These are phyloP conservation scores for Melierax canorus DNA, from an alignment of 2,113 vertebrate genomes.

Conservation along the genomic window DNA sequence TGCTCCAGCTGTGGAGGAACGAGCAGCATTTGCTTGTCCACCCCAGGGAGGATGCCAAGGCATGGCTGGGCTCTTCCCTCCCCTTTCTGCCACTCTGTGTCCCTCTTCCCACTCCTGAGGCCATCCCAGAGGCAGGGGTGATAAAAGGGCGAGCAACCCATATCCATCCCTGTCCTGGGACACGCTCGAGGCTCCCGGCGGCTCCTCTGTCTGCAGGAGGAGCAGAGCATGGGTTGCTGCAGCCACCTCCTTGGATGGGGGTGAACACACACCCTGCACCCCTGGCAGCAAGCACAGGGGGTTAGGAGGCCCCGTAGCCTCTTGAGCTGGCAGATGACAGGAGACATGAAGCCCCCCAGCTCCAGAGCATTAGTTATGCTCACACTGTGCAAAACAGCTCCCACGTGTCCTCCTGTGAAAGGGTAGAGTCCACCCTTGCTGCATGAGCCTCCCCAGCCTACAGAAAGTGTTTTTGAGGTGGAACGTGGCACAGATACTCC, in stretches of 20 bases:
- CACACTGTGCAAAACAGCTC: background rate
- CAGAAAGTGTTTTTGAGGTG: background rate
- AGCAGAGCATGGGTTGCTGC: background rate
- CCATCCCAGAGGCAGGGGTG: background rate
- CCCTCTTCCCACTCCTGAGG: background rate
- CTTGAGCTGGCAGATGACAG: background rate
- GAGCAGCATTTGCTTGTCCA: background rate
- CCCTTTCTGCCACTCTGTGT: background rate
- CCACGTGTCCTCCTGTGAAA: accelerated
- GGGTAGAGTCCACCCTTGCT: background rate
- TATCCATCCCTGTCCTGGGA: background rate
- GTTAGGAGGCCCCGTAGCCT: no score
- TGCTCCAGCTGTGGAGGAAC: accelerated
- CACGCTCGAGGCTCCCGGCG: accelerated
- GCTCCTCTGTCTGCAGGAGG: background rate
- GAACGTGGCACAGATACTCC: background rate
- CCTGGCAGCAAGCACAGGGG: background rate
- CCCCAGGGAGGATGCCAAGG: no score
- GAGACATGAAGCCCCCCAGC: background rate
- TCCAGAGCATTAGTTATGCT: background rate
- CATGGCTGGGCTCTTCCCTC: background rate
- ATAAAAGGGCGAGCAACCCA: background rate
- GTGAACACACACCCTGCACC: background rate
- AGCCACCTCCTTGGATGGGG: background rate
- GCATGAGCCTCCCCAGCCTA: accelerated